Evolutionary conservation across 2,113 vertebrate genomes (phyloP), one percentile per base, ranked within the genome.

Genomic region (Cebus imitator): DNA sequence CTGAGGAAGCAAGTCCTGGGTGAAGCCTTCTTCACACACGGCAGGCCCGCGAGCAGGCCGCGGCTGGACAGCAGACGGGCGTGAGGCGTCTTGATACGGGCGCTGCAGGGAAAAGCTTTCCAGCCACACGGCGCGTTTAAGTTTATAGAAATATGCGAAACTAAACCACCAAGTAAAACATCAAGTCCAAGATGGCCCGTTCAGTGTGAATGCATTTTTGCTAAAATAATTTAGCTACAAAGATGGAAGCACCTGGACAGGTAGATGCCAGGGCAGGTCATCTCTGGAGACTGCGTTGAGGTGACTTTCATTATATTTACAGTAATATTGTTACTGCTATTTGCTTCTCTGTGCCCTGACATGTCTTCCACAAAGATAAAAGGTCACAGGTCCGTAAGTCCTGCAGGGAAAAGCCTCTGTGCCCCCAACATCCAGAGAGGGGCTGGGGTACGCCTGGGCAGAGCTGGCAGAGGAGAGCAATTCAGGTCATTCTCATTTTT

Each of bases 371-470:
- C 25, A 30, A 68, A 87, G 58, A 23, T 48, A 13, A 43, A 40
- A 43, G 6, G 30, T 11, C 75, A 8, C 61, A 64, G 61, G 61
- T 96, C 57, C 27, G 92, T 97, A 88, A 57, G 88, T 96, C 97
- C 96, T 13, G 8, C 17, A 95, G 95, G 97, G 75, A 70, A 16
- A 55, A 2, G 8, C 20, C 45, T 52, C 61, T 75, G 55, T 55
- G 85, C 61, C 96, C 84, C 55, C 87, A 76, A 35, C 68, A 52
- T 61, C 75, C 92, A 27, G 75, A 82, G 75, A 80, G 84, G 95
- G 25, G 58, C 35, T 73, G 94, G 5, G 80, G 95, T 86, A 88
- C 37, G 25, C 83, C 30, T 76, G 10, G 14, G 23, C 40, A 4
- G 73, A 30, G 40, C 40, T 76, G 12, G 27, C 61, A 64, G 27